phyloP scores from a whole-genome alignment of 2,797 vertebrate genomes.

The Mormyrops attenuatus region DNA sequence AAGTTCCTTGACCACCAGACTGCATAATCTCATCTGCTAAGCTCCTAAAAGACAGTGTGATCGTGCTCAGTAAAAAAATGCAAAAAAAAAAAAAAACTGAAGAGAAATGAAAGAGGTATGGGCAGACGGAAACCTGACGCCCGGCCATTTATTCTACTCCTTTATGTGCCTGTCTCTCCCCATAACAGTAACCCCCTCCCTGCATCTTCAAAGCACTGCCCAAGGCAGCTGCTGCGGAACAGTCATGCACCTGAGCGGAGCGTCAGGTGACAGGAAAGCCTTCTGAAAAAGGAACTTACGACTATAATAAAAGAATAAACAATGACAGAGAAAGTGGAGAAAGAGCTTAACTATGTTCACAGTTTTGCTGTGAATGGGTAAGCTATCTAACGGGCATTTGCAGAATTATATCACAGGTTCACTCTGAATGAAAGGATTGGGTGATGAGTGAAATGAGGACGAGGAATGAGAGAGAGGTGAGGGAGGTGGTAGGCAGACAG shows the following conservation, averaged over 20 bases:
- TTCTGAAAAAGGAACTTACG: slow-evolving; percentile 30
- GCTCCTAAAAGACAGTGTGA: background rate
- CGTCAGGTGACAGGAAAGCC: slow-evolving; percentile 54
- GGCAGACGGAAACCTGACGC: background rate
- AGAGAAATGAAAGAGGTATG: background rate
- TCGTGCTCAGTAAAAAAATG: background rate
- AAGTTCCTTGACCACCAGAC: background rate
- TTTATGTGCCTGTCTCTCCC: slow-evolving; percentile 24
- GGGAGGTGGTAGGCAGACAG: slow-evolving; percentile 18
- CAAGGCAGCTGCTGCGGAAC: slow-evolving; percentile 43
- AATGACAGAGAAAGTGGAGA: slow-evolving; percentile 46
- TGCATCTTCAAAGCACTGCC: slow-evolving; percentile 49
- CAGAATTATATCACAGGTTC: background rate
- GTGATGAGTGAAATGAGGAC: background rate
- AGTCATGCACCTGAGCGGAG: slow-evolving; percentile 47
- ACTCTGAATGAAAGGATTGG: background rate
- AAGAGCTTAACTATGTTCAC: slow-evolving; percentile 35
- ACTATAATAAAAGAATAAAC: slow-evolving; percentile 35
- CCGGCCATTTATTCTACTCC: slow-evolving; percentile 1
- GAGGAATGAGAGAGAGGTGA: slow-evolving; percentile 15
- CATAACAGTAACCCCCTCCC: slow-evolving; percentile 22
- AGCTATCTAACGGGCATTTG: background rate
- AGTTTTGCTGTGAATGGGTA: slow-evolving; percentile 8
- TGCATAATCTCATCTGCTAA: background rate
- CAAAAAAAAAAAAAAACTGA: background rate